Conservation (phyloP, 2,113 vertebrate species). For the Donacobius atricapilla region DNA sequence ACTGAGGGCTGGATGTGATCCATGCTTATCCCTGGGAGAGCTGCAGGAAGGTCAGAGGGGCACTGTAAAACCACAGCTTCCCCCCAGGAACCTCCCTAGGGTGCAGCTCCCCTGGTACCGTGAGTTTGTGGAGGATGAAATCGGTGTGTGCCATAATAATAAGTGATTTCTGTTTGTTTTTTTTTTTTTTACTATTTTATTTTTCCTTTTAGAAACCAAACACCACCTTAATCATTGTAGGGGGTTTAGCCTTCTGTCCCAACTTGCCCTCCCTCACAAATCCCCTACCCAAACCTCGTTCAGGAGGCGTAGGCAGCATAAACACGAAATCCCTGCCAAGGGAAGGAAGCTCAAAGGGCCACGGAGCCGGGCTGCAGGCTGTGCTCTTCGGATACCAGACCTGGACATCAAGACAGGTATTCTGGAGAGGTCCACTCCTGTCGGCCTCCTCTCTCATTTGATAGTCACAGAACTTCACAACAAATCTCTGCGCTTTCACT, state of each 20-base stretch:
- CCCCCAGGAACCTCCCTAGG: background rate
- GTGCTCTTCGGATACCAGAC: slow-evolving; percentile 68
- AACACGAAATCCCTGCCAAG: slow-evolving; percentile 42
- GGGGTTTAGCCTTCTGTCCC: slow-evolving; percentile 83
- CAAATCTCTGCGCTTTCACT: background rate
- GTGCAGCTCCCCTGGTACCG: background rate
- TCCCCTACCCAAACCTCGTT: slow-evolving; percentile 65
- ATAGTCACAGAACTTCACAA: background rate
- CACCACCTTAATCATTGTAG: slow-evolving; percentile 71
- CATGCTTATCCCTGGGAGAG: background rate
- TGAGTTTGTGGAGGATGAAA: background rate
- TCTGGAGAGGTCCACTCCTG: slow-evolving; percentile 28
- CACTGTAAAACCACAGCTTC: background rate
- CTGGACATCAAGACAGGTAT: slow-evolving; percentile 87
- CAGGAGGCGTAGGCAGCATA: slow-evolving; percentile 64
- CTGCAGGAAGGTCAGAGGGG: background rate
- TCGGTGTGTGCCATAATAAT: background rate
- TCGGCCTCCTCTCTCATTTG: background rate
- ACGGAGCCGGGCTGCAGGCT: slow-evolving; percentile 54
- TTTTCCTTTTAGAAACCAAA: slow-evolving; percentile 77
- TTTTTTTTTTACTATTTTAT: background rate
- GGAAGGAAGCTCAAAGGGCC: slow-evolving; percentile 64
- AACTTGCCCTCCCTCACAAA: slow-evolving; percentile 83
- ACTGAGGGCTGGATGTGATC: background rate
- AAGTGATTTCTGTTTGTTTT: slow-evolving; percentile 7